phyloP scores from a whole-genome alignment of 2,113 vertebrate genomes.

The Sarotherodon lohbergeri region DNA sequence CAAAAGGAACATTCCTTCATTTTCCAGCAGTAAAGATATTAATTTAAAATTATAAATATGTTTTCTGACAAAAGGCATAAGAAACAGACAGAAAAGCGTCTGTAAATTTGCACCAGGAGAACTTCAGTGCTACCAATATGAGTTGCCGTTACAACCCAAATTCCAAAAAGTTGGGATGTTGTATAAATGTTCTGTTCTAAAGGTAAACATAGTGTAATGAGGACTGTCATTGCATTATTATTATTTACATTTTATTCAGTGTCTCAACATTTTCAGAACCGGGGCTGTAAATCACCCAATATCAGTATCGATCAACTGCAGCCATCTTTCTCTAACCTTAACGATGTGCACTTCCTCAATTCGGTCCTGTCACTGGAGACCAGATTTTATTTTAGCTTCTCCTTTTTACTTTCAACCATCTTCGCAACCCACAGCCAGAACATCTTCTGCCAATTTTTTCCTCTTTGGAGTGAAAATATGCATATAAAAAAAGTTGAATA shows the following conservation, averaged over 20 bases:
- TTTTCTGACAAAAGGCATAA: background rate
- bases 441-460: background rate
- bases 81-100: background rate
- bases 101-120: background rate
- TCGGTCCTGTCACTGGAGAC: background rate
- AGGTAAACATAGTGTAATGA: background rate
- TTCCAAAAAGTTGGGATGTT: accelerated
- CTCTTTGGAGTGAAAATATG: background rate
- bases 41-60: background rate
- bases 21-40: background rate
- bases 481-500: background rate
- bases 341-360: background rate
- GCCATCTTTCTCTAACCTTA: background rate
- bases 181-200: accelerated
- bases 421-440: background rate
- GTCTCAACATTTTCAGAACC: background rate
- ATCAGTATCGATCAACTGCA: background rate
- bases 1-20: background rate
- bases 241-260: background rate
- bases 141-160: accelerated
- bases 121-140: background rate
- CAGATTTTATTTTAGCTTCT: background rate
- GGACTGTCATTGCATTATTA: background rate
- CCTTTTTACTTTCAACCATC: background rate
- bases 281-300: background rate